phyloP scores from a whole-genome alignment of 2,888 invertebrate genomes.

The Pyrrhosoma nymphula region DNA sequence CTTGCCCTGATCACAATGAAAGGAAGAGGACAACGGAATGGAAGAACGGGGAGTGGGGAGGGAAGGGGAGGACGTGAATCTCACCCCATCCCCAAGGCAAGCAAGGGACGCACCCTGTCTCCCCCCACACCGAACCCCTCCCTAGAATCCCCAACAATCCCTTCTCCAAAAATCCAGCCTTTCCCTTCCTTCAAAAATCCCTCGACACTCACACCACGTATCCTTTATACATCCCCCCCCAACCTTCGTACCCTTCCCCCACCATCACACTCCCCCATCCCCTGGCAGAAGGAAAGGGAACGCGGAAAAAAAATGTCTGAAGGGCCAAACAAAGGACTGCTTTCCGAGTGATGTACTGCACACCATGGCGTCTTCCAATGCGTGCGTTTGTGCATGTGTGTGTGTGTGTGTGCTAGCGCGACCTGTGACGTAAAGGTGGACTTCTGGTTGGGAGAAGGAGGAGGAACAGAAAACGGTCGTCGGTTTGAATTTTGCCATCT shows the following conservation, averaged over 20 bases:
- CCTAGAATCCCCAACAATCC: neutral
- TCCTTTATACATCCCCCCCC: neutral
- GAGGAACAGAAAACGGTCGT: slow-evolving; percentile 41
- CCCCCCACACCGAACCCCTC: neutral
- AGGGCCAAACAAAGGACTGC: slow-evolving; percentile 55
- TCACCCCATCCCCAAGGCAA: neutral
- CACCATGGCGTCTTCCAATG: slow-evolving; percentile 60
- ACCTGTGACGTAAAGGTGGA: neutral
- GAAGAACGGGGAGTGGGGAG: no score
- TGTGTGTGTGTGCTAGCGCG: neutral
- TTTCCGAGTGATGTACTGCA: slow-evolving; percentile 66
- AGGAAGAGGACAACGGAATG: slow-evolving; percentile 14
- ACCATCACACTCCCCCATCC: neutral
- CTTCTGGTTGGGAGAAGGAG: neutral
- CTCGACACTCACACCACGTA: no score
- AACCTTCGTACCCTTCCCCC: neutral
- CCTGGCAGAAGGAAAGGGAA: neutral
- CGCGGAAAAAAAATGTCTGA: slow-evolving; percentile 39
- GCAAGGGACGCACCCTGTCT: neutral
- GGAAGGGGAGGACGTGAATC: neutral
- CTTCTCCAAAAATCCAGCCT: neutral
- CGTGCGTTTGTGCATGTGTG: neutral
- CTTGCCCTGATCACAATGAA: slow-evolving; percentile 19
- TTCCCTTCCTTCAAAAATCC: neutral
- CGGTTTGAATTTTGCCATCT: slow-evolving; percentile 54